Evolutionary conservation across 2,113 vertebrate genomes (phyloP), one percentile per base, ranked within the genome.

Genomic region (Coptodon bakossiorum): DNA sequence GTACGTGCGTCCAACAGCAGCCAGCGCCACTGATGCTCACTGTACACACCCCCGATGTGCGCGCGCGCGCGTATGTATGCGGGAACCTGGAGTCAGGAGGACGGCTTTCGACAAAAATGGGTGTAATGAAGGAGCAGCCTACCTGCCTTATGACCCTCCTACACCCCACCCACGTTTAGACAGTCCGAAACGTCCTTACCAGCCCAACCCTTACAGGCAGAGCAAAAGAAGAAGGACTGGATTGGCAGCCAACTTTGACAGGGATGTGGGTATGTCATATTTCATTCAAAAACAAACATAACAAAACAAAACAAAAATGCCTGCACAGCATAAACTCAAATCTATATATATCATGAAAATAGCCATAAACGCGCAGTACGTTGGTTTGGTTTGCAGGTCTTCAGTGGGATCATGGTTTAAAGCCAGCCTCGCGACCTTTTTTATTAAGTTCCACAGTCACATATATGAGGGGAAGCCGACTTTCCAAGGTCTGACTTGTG

Each of bases 31-130:
- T 83, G 92, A 94, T 87, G 86, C 85, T 89, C 29, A 40, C 80
- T 36, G 76, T n/a, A 45, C 85, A 88, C 94, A 91, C 94, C 85
- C 93, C 82, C 91, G 83, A 89, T 56, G 68, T 80, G 43, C 12
- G 34, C 27, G 13, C 27, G 85, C n/a, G 17, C 6, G 10, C 1
- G 45, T 34, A 82, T 7, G 54, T 79, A 78, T 83, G 86, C 17
- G 43, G 7, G 45, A 82, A 80, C 40, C 61, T 59, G 4, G 24
- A 36, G 50, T 14, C n/a, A 1, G 38, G 57, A 86, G 86, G 43
- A 29, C 84, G 85, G 53, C 71, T 85, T 81, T 80, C 17, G 88
- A 40, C 83, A 86, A 71, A 89, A 82, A 81, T 87, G 90, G 85
- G 71, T 80, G 50, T 56, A 57, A 34, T 16, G 56, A 86, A 81